Conservation (phyloP, 2,888 invertebrate species). For the Carterocephalus palaemon region DNA sequence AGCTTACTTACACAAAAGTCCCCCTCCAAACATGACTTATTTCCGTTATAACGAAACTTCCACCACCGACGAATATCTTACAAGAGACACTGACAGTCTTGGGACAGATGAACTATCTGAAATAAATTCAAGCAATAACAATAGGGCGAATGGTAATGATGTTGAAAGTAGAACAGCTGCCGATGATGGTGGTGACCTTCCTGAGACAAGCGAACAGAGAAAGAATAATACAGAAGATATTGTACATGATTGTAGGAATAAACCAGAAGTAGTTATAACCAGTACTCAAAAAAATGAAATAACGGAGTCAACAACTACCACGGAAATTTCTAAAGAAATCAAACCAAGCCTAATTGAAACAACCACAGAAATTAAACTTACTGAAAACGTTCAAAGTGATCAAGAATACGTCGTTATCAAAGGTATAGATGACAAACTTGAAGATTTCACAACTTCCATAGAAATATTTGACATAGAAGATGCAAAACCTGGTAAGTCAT, state of each 20-base stretch:
- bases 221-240: constrained; percentile 46
- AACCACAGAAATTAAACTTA: constrained; percentile 22
- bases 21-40: constrained; percentile 86
- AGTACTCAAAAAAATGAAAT: constrained; percentile 28
- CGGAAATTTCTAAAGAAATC: constrained; percentile 25
- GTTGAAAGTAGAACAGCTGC: constrained; percentile 33
- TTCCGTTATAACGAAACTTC: constrained; percentile 64
- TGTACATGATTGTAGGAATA: constrained; percentile 27
- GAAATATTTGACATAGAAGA: constrained; percentile 72
- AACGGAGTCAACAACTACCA: constrained; percentile 33
- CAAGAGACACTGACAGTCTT: constrained; percentile 3
- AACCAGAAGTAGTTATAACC: constrained; percentile 24
- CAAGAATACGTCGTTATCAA: constrained; percentile 48
- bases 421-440: constrained; percentile 68
- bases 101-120: neutral
- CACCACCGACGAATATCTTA: constrained; percentile 29
- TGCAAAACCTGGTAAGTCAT: constrained; percentile 51
- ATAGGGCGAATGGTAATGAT: constrained; percentile 21
- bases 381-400: constrained; percentile 37
- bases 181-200: constrained; percentile 33
- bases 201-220: constrained; percentile 52
- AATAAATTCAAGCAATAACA: constrained; percentile 13
- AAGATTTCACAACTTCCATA: constrained; percentile 62
- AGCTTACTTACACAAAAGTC: constrained; percentile 87
- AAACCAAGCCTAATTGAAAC: constrained; percentile 30